Conservation (phyloP, 2,797 vertebrate genomes). For the Vultur gryphus region DNA sequence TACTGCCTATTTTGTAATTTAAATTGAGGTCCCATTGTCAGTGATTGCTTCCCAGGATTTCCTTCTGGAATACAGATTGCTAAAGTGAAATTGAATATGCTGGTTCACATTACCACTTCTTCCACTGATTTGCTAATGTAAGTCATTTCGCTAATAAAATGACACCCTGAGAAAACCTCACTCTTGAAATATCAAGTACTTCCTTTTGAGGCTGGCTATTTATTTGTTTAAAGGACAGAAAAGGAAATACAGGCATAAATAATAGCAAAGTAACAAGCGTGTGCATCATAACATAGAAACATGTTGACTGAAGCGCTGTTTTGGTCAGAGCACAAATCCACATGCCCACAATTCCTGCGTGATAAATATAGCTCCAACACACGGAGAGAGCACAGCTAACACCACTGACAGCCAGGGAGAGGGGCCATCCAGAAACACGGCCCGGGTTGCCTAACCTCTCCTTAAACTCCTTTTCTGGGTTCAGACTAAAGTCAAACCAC, state of each 20-base stretch:
- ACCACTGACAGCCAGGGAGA: background rate
- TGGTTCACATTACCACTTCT: background rate
- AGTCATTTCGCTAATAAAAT: background rate
- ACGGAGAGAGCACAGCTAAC: background rate
- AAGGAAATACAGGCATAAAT: background rate
- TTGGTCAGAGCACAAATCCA: background rate
- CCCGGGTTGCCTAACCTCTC: background rate
- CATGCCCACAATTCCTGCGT: background rate
- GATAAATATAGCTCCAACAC: constrained; percentile 22
- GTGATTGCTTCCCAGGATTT: constrained; percentile 15
- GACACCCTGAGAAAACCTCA: background rate
- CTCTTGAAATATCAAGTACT: background rate
- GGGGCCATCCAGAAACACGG: background rate
- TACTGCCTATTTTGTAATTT: constrained; percentile 11
- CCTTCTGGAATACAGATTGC: constrained; percentile 20
- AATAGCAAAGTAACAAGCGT: background rate
- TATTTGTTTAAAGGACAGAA: background rate
- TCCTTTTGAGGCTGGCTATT: background rate
- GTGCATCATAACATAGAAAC: background rate
- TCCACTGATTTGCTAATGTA: background rate
- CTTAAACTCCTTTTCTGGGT: background rate
- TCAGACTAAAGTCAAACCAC: background rate
- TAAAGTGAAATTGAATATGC: constrained; percentile 16
- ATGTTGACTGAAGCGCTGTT: background rate
- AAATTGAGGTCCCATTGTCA: constrained; percentile 28